Base-by-base conservation (phyloP, 2,888 invertebrate species). In the Torymus tubicola region DNA sequence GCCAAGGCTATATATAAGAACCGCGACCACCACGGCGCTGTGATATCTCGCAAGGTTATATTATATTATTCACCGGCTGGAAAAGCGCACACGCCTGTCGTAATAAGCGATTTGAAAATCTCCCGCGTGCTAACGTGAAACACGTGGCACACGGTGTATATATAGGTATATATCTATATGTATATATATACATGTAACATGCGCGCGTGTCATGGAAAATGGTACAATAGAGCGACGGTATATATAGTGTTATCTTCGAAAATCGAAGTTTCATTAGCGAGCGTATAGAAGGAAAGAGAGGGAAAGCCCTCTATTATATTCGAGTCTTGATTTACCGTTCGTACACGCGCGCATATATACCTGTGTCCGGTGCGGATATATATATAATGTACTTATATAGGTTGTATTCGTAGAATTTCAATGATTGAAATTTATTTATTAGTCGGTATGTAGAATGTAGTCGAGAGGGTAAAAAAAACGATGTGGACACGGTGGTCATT, bases 21-120 rank as follows among this genome's bases (percentile, higher is more conserved):
- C 31, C 31, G 31, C 31, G 4, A 1, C n/a, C 57, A 14, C 55
- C 5, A 71, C 68, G 13, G 69, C 67, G 18, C 68, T 53, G 55
- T 78, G 60, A 78, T 82, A 84, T 84, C 82, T 82, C 18, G 69
- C 83, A 83, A 84, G 84, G 84, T 84, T 83, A 84, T 78, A 31
- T 31, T 31, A 31, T 31, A 63, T 69, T 79, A 73, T 79, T 72
- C 83, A 78, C 57, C 50, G 67, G 16, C 71, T 79, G 3, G 21
- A 53, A 21, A 12, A 61, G 42, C 52, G 4, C 58, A 16, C n/a
- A 53, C 18, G 64, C 63, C 31, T 31, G 31, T 31, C 31, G 31
- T 31, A 31, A 31, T 8, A n/a, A n/a, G 31, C 31, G 31, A 31
- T 31, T 31, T 31, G 31, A 31, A 31, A 31, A 31, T 31, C 31